A percentile compares a stretch with the other conserved stretches of the same genome.
phyloP scores from a whole-genome alignment of 2,888 invertebrate genomes.

The Spicauda simplicius region DNA sequence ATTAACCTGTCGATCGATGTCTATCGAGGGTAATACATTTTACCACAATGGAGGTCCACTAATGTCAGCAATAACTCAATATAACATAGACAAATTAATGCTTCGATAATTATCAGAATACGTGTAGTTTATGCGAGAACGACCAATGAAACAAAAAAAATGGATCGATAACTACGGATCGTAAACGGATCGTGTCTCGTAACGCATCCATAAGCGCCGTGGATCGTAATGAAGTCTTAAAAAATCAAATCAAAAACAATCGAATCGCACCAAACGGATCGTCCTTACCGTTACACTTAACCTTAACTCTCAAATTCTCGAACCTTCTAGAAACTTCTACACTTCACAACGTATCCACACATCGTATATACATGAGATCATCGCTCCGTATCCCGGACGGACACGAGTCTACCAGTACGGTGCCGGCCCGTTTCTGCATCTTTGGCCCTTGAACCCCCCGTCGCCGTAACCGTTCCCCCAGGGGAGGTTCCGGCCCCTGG shows the following conservation, averaged over 20 bases:
- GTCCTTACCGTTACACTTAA: background rate
- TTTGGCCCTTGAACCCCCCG: constrained; percentile 67
- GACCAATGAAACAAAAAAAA: no score
- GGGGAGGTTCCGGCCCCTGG: constrained; percentile 68
- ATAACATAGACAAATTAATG: no score
- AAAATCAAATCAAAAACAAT: background rate
- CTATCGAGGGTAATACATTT: no score
- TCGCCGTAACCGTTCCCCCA: constrained; percentile 71
- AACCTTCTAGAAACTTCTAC: background rate
- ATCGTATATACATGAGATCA: constrained; percentile 29
- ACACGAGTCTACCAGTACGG: constrained; percentile 68
- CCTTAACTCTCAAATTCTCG: background rate
- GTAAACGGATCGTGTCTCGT: no score
- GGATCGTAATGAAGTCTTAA: background rate
- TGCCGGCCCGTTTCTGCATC: constrained; percentile 68
- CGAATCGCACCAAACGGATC: background rate
- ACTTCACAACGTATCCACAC: background rate
- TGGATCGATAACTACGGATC: no score
- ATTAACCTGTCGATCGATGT: no score
- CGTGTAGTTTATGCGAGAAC: no score
- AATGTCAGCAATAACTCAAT: no score
- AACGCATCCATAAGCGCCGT: no score
- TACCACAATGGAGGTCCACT: no score
- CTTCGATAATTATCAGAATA: no score
- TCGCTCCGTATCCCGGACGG: constrained; percentile 4